Evolutionary conservation across 1,140 invertebrate genomes (phyloP).

Genomic region (Tyrophagus putrescentiae): DNA sequence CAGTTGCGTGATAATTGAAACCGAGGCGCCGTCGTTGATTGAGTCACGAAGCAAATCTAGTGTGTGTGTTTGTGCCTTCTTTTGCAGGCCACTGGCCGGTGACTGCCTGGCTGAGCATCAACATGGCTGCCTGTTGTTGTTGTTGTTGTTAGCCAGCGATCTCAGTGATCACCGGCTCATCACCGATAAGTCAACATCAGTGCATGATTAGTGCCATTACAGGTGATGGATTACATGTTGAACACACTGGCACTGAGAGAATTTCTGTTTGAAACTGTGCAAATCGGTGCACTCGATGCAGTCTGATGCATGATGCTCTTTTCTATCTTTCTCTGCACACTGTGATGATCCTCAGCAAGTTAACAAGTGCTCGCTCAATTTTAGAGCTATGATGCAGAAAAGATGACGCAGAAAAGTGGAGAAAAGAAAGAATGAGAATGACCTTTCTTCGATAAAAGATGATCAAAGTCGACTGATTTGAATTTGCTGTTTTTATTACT

Average conservation of each 20-base stretch:
- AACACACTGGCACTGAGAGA: background rate
- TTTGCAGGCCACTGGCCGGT: background rate
- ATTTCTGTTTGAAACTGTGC: background rate
- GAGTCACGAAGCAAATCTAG: slow-evolving; percentile 1
- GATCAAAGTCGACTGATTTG: too few species aligned
- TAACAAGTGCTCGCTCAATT: too few species aligned
- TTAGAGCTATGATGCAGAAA: too few species aligned
- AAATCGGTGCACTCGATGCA: background rate
- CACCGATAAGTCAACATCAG: slow-evolving; percentile 5
- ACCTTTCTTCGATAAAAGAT: too few species aligned
- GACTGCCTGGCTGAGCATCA: background rate
- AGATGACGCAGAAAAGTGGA: too few species aligned
- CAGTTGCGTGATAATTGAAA: slow-evolving; percentile 15
- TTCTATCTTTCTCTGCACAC: too few species aligned
- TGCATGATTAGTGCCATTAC: slow-evolving; percentile 9
- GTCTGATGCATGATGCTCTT: too few species aligned
- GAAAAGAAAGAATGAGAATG: too few species aligned
- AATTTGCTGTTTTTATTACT: too few species aligned
- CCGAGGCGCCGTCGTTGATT: slow-evolving; percentile 7
- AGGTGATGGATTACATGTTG: slow-evolving; percentile 4
- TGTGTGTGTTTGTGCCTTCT: background rate
- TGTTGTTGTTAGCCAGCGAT: too few species aligned
- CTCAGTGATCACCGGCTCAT: slow-evolving; percentile 8
- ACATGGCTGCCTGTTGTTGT: too few species aligned
- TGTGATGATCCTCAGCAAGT: too few species aligned